Conservation (phyloP, 1,140 invertebrate species). For the Cecropterus lyciades region DNA sequence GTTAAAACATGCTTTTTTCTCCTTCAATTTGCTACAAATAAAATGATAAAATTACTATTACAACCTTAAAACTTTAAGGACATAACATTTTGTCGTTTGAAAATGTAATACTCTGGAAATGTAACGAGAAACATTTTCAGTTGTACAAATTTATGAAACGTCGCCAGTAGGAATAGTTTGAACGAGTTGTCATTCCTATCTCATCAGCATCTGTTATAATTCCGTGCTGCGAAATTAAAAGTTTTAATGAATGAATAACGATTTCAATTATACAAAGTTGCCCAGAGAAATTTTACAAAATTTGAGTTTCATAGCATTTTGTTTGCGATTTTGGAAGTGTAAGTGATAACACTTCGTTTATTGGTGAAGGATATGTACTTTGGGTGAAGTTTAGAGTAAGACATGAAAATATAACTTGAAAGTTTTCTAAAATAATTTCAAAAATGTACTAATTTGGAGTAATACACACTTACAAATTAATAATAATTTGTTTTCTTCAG, state of each 20-base stretch:
- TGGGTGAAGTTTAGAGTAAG: too few species aligned
- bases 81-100: background rate
- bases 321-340: too few species aligned
- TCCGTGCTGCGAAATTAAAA: slow-evolving; percentile 22
- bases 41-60: background rate
- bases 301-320: slow-evolving; percentile 7
- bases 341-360: too few species aligned
- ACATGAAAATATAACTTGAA: too few species aligned
- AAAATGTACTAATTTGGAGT: too few species aligned
- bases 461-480: too few species aligned
- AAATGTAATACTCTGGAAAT: slow-evolving; percentile 11
- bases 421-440: too few species aligned
- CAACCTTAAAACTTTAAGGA: background rate
- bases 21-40: too few species aligned
- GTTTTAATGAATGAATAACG: slow-evolving; percentile 35
- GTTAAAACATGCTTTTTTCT: too few species aligned
- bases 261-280: slow-evolving; percentile 25
- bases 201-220: slow-evolving; percentile 30
- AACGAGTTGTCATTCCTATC: slow-evolving; percentile 31
- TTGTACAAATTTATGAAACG: slow-evolving; percentile 23
- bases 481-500: too few species aligned
- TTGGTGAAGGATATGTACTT: too few species aligned
- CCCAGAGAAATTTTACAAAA: slow-evolving; percentile 8
- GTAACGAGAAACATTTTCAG: slow-evolving; percentile 20
- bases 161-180: slow-evolving; percentile 7